A percentile compares a stretch with the other conserved stretches of the same genome.
These are phyloP conservation scores for Papilio demoleus DNA, from an alignment of 2,888 invertebrate genomes.

Conservation along the genomic window DNA sequence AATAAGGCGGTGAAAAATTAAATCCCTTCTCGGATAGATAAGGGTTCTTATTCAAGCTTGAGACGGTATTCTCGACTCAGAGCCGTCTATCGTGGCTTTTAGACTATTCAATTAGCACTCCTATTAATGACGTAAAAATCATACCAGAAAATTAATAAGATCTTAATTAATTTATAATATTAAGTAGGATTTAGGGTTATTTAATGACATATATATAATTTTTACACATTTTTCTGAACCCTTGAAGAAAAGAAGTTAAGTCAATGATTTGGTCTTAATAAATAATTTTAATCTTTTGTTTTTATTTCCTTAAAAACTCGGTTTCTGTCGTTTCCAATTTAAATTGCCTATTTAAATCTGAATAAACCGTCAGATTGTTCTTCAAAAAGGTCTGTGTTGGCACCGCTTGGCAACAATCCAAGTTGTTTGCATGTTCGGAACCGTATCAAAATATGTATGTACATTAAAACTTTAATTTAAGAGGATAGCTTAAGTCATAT, in stretches of 20 bases:
- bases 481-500: too few relatives aligned
- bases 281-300: background rate
- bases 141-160: background rate
- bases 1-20: conserved; percentile 10
- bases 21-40: background rate
- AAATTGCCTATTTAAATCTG: background rate
- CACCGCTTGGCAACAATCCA: background rate
- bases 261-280: background rate
- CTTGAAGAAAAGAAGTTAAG: too few relatives aligned
- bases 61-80: conserved; percentile 6
- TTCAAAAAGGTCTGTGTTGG: background rate
- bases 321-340: background rate
- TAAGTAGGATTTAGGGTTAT: too few relatives aligned
- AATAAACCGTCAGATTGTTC: background rate
- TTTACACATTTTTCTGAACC: too few relatives aligned
- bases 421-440: background rate
- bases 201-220: too few relatives aligned
- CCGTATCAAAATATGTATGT: background rate
- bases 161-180: background rate
- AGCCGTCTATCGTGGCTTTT: background rate
- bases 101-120: conserved; percentile 7
- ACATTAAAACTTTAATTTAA: background rate
- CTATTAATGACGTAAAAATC: conserved; percentile 12
- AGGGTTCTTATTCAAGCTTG: conserved; percentile 13
- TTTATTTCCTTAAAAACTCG: background rate